Conservation (phyloP, 2,888 invertebrate genomes). For the Idaea aversata region DNA sequence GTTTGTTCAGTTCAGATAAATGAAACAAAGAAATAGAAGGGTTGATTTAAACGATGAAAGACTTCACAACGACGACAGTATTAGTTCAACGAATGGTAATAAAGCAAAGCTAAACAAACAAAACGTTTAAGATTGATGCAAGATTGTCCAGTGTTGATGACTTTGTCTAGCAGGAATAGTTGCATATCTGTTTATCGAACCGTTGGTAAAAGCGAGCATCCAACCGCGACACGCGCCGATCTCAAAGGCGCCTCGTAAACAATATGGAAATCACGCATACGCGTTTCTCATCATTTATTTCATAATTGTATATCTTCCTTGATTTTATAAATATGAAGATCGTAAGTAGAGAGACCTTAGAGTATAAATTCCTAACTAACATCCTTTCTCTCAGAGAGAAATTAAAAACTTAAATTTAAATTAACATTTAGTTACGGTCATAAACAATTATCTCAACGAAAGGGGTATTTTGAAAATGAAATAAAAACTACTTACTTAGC, state of each 20-base stretch:
- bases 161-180: constrained; percentile 17
- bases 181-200: constrained; percentile 56
- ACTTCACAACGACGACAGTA: too few relatives aligned
- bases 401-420: too few relatives aligned
- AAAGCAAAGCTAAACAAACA: too few relatives aligned
- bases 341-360: not conserved
- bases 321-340: too few relatives aligned
- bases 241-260: constrained; percentile 39
- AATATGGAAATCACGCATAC: constrained; percentile 6
- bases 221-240: constrained; percentile 58
- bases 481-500: too few relatives aligned
- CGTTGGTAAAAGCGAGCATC: constrained; percentile 69
- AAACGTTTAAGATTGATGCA: not conserved
- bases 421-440: too few relatives aligned
- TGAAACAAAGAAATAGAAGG: too few relatives aligned
- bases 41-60: too few relatives aligned
- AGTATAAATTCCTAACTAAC: not conserved
- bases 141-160: not conserved
- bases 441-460: not conserved
- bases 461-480: too few relatives aligned
- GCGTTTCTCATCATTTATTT: constrained; percentile 2
- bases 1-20: too few relatives aligned
- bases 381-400: too few relatives aligned
- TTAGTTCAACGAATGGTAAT: too few relatives aligned
- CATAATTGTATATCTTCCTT: not conserved